Evolutionary conservation across 2,113 vertebrate genomes (phyloP).

Genomic region (Nanorana parkeri): DNA sequence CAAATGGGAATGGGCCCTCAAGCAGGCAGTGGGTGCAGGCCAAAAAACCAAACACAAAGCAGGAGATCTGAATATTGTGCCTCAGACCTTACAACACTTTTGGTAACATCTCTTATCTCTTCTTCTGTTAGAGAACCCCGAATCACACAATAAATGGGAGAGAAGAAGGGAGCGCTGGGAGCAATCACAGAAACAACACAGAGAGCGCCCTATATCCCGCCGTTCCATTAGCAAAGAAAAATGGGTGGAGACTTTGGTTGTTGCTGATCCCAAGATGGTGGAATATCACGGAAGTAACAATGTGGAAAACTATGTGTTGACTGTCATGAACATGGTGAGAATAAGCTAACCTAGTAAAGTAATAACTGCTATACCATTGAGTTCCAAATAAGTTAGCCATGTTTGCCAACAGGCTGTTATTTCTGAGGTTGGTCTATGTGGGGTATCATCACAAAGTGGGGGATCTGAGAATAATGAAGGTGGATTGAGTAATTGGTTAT

Average conservation of each 20-base stretch:
- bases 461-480: neutral
- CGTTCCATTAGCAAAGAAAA: slow-evolving; percentile 93
- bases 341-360: neutral
- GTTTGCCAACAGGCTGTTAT: neutral
- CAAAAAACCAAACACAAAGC: too few relatives aligned
- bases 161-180: slow-evolving; percentile 73
- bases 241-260: slow-evolving; percentile 97
- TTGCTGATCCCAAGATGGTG: slow-evolving; percentile 94
- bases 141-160: slow-evolving; percentile 59
- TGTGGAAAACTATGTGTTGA: slow-evolving; percentile 88
- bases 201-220: slow-evolving; percentile 70
- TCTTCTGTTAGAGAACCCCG: slow-evolving; percentile 44
- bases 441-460: neutral
- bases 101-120: neutral
- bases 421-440: neutral
- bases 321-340: slow-evolving; percentile 97
- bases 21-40: too few relatives aligned
- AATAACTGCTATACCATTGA: neutral
- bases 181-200: slow-evolving; percentile 73
- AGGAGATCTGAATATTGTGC: too few relatives aligned
- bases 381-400: neutral
- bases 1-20: too few relatives aligned
- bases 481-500: neutral
- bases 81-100: too few relatives aligned
- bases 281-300: slow-evolving; percentile 84